A percentile compares a stretch with the other conserved stretches of the same genome.
Evolutionary conservation across 1,140 invertebrate genomes (phyloP).

Genomic region (Drosophila teissieri): DNA sequence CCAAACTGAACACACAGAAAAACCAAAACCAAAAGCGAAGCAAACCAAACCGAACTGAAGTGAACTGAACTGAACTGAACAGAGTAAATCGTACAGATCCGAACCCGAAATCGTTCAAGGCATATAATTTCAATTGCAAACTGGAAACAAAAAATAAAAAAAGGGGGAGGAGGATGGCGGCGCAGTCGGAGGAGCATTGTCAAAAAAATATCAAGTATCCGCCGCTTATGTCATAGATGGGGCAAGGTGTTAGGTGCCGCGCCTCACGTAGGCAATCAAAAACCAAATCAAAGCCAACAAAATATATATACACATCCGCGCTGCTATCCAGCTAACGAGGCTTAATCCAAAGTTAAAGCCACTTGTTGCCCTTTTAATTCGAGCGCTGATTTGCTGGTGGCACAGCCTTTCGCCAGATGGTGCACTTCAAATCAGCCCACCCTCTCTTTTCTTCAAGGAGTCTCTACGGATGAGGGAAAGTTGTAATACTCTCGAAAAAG

Average conservation of each 20-base stretch:
- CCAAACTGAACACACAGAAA: neutral
- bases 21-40: constrained; percentile 2
- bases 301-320: neutral
- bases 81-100: neutral
- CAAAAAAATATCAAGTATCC: constrained; percentile 44
- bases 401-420: constrained; percentile 17
- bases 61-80: neutral
- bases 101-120: constrained; percentile 48
- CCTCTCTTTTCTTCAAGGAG: constrained; percentile 4
- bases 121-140: constrained; percentile 73
- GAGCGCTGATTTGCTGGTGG: neutral
- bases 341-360: constrained; percentile 16
- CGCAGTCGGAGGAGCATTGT: constrained; percentile 45
- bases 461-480: constrained; percentile 10
- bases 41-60: constrained; percentile 1
- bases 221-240: constrained; percentile 64
- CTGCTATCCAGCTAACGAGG: constrained; percentile 15
- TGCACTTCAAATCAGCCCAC: neutral
- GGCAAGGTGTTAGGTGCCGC: constrained; percentile 54
- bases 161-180: neutral
- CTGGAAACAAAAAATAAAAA: constrained; percentile 9
- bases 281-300: constrained; percentile 18
- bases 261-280: constrained; percentile 56
- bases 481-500: constrained; percentile 6
- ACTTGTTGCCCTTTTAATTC: constrained; percentile 40